phyloP scores from a whole-genome alignment of 2,888 invertebrate species.

The Rhagium mordax region DNA sequence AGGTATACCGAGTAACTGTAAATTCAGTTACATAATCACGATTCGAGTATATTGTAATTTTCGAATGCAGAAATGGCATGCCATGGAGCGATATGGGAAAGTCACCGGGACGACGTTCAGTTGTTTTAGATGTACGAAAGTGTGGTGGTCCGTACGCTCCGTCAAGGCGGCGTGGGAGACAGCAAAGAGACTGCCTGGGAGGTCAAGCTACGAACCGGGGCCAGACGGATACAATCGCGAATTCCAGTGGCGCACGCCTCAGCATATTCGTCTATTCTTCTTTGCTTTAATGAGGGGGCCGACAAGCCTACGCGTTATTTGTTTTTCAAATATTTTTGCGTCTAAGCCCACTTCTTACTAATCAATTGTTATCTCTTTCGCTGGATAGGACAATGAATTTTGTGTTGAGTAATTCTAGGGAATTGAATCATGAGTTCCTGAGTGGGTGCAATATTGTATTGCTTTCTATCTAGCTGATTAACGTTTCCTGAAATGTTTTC shows the following conservation, averaged over 20 bases:
- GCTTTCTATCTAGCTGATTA: too few relatives aligned
- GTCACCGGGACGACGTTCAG: conserved; percentile 46
- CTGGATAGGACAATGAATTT: too few relatives aligned
- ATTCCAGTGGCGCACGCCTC: conserved; percentile 35
- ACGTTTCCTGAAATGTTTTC: too few relatives aligned
- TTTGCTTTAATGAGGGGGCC: neutral
- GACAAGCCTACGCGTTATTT: too few relatives aligned
- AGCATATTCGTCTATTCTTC: neutral
- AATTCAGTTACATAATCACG: conserved; percentile 65
- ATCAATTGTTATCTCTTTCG: too few relatives aligned
- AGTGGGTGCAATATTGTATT: too few relatives aligned
- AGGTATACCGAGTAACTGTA: conserved; percentile 63
- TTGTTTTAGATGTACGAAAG: conserved; percentile 32
- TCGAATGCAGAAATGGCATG: conserved; percentile 49
- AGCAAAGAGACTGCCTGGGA: conserved; percentile 59
- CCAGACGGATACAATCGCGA: conserved; percentile 44
- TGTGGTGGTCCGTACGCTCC: conserved; percentile 45
- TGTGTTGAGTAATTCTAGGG: too few relatives aligned
- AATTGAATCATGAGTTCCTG: too few relatives aligned
- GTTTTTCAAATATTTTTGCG: too few relatives aligned
- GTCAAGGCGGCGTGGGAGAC: conserved; percentile 60
- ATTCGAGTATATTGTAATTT: conserved; percentile 57
- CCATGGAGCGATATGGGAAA: conserved; percentile 41
- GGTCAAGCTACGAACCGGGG: conserved; percentile 61
- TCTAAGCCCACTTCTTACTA: too few relatives aligned